Conservation (phyloP, 2,113 vertebrate genomes). For the Cololabis saira region DNA sequence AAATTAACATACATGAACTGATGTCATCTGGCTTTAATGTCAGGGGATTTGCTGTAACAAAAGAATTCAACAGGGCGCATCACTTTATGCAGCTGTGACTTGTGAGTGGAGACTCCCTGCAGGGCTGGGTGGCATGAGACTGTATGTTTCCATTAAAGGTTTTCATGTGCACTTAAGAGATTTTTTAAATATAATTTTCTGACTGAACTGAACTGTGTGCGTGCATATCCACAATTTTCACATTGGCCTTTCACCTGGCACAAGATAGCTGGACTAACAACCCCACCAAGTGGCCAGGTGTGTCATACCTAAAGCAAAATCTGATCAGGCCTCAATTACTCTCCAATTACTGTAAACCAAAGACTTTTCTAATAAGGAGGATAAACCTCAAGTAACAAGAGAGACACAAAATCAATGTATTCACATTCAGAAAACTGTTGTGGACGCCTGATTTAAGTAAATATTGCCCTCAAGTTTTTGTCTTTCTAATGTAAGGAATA, state of each 20-base stretch:
- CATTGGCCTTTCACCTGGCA: constrained; percentile 70
- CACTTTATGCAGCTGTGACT: not conserved
- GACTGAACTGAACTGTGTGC: constrained; percentile 2
- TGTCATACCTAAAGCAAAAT: constrained; percentile 36
- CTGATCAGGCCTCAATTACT: constrained; percentile 19
- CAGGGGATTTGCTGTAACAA: constrained; percentile 37
- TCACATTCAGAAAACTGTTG: too few species aligned
- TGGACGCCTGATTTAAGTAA: too few species aligned
- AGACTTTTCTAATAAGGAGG: constrained; percentile 9
- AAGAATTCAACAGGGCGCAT: constrained; percentile 20
- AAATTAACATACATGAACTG: constrained; percentile 51
- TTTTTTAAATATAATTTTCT: constrained; percentile 13
- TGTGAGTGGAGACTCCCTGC: constrained; percentile 7
- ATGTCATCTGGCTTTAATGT: constrained; percentile 34
- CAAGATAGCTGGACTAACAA: constrained; percentile 73
- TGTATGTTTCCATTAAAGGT: not conserved
- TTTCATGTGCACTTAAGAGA: constrained; percentile 7
- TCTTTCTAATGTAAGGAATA: too few species aligned
- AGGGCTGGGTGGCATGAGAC: not conserved
- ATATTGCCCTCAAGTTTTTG: too few species aligned
- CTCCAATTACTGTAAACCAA: constrained; percentile 19
- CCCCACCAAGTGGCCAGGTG: constrained; percentile 77
- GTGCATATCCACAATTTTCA: constrained; percentile 1
- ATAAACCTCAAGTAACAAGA: not conserved
- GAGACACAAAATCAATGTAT: too few species aligned